Percentiles rank a stretch among this genome's conserved stretches.
Conservation (phyloP, 2,888 invertebrate species). For the Caenorhabditis panamensis region DNA sequence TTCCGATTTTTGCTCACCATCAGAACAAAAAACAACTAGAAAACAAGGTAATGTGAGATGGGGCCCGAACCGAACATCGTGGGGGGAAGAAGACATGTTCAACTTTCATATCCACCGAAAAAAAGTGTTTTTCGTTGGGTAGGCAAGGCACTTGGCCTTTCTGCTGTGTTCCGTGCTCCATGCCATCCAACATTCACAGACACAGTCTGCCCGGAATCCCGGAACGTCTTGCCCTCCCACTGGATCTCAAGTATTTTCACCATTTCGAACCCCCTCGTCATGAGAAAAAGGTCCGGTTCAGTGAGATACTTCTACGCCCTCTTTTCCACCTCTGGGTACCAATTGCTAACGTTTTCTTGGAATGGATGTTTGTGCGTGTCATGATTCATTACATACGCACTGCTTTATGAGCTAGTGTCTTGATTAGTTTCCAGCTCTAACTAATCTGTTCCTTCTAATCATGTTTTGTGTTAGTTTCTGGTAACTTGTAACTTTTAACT, state of each 20-base stretch:
- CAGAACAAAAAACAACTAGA: conserved; percentile 11
- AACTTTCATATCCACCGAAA: conserved; percentile 28
- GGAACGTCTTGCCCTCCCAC: neutral
- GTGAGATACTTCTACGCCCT: neutral
- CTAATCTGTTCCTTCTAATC: no score
- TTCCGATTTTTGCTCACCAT: neutral
- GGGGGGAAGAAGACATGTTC: conserved; percentile 4
- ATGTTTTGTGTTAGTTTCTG: no score
- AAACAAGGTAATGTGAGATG: conserved; percentile 40
- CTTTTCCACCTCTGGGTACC: neutral
- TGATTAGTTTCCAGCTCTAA: no score
- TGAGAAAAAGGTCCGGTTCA: conserved; percentile 13
- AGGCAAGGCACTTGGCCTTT: conserved; percentile 4
- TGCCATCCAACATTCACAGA: conserved; percentile 39
- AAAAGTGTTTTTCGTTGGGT: conserved; percentile 16
- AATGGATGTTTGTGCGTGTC: no score
- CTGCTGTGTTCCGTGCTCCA: neutral
- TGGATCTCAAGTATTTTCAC: conserved; percentile 41
- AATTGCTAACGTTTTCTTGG: no score
- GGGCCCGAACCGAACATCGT: neutral
- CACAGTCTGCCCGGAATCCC: conserved; percentile 24
- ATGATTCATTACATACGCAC: no score
- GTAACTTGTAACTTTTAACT: neutral
- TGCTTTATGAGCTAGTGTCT: neutral
- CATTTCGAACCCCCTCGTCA: no score